Evolutionary conservation across 2,888 invertebrate species (phyloP), one percentile per base, ranked within the genome.

Genomic region (Cartodere bifasciata): DNA sequence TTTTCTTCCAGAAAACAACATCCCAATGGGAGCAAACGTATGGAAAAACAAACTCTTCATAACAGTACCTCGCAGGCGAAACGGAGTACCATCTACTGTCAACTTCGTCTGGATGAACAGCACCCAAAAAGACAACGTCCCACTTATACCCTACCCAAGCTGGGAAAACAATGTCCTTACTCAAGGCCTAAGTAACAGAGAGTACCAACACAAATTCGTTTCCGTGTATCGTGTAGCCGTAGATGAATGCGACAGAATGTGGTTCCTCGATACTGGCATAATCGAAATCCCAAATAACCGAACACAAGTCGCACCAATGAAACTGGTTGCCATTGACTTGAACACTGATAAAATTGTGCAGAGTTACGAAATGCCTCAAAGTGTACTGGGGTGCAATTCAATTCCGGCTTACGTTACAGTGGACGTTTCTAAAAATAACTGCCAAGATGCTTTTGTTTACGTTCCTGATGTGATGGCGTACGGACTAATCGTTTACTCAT

Each of bases 231-330:
- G 85, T 23, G 70, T 79, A 1, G 64, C 68, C 7, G 68, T 76
- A 0, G 86, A 86, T 50, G 54, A 57, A 2, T 86, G 84, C 43
- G 72, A 75, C 23, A 59, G 84, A 4, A 61, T 86, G 2, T 86
- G 85, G 85, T 75, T 80, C 48, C 69, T 84, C 1, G 85, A 85
- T 47, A 79, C 80, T 0, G 85, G 85, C 2, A 53, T 75, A 20
- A 52, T 78, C 31, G 79, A 83, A 51, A 67, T 75, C 46, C 69
- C 74, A 29, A 68, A 57, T 12, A 60, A 59, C 15, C 56, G 53
- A 0, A 61, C 56, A 9, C 64, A 62, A 35, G 44, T 76, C 0
- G 70, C 70, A 36, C 66, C 66, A 0, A 72, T 77, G 1, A 66
- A 73, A 3, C 67, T 83, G 21, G 68, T 78, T 36, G 63, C 79